A percentile compares a stretch with the other conserved stretches of the same genome.
Evolutionary conservation across 2,797 vertebrate species (phyloP).

Genomic region (Odontamblyopus rebecca): DNA sequence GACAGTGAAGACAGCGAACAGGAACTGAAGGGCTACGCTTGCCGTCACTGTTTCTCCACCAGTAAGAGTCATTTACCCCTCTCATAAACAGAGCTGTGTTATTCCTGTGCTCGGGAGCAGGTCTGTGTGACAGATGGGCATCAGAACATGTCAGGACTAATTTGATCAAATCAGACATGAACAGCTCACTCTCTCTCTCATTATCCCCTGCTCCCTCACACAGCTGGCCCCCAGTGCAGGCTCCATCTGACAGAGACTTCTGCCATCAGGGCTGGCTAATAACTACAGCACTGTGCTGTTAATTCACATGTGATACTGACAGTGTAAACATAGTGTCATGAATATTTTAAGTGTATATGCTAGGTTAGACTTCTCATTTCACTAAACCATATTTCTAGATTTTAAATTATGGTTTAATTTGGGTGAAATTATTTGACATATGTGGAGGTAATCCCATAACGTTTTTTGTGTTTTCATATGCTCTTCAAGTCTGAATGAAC

Average conservation of each 20-base stretch:
- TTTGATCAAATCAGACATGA: conserved; percentile 77
- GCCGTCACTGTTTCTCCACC: conserved; percentile 98
- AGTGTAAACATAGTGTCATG: conserved; percentile 4
- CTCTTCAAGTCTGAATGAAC: neutral
- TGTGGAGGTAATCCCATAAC: too few relatives aligned
- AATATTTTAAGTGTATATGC: neutral
- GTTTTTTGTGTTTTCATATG: too few relatives aligned
- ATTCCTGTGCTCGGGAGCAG: conserved; percentile 50
- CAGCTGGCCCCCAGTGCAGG: conserved; percentile 65
- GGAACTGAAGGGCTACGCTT: conserved; percentile 99
- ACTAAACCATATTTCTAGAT: too few relatives aligned
- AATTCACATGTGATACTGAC: conserved; percentile 21
- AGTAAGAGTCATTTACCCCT: conserved; percentile 79
- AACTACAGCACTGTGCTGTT: conserved; percentile 33
- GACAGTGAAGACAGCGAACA: conserved; percentile 99
- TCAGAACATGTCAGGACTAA: conserved; percentile 74
- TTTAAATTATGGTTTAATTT: too few relatives aligned
- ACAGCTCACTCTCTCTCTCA: conserved; percentile 67
- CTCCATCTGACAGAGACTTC: conserved; percentile 62
- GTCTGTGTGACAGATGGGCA: conserved; percentile 75
- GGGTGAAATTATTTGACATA: too few relatives aligned
- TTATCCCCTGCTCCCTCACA: conserved; percentile 69
- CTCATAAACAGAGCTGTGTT: conserved; percentile 35
- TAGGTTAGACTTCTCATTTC: too few relatives aligned
- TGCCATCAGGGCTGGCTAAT: conserved; percentile 52